phyloP scores from a whole-genome alignment of 1,140 invertebrate genomes.

The Nymphalis io region DNA sequence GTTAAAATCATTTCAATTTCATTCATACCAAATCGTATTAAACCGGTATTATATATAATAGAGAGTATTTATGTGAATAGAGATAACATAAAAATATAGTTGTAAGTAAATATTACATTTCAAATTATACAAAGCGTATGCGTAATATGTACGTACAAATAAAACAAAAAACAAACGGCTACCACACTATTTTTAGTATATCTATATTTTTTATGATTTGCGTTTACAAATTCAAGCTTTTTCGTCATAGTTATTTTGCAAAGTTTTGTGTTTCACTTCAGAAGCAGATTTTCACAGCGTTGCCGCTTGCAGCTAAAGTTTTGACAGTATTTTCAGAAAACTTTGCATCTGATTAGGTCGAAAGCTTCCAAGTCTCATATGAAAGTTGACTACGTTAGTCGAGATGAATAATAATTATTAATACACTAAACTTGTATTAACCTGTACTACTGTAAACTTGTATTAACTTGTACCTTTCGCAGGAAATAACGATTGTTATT shows the following conservation, averaged over 20 bases:
- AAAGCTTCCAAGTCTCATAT: constrained; percentile 24
- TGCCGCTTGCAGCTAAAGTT: constrained; percentile 54
- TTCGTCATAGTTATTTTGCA: constrained; percentile 29
- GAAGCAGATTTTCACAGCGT: constrained; percentile 35
- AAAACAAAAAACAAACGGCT: background rate
- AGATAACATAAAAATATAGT: too few relatives aligned
- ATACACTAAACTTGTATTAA: too few relatives aligned
- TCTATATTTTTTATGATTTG: constrained; percentile 2
- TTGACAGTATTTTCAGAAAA: constrained; percentile 62
- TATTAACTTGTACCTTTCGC: too few relatives aligned
- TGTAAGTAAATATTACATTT: background rate
- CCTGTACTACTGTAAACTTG: too few relatives aligned
- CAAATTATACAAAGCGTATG: background rate
- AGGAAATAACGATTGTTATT: too few relatives aligned
- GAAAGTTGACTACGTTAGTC: constrained; percentile 14
- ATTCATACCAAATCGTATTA: too few relatives aligned
- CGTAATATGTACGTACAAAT: background rate
- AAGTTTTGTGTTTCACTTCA: constrained; percentile 28
- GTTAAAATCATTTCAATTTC: too few relatives aligned
- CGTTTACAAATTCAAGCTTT: constrained; percentile 35
- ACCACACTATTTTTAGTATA: background rate
- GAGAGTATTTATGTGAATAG: too few relatives aligned
- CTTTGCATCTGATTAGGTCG: constrained; percentile 52
- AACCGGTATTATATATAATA: too few relatives aligned
- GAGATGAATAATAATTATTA: background rate